A percentile compares a stretch with the other conserved stretches of the same genome.
phyloP scores from a whole-genome alignment of 2,888 invertebrate species.

The Rhamnusium bicolor region DNA sequence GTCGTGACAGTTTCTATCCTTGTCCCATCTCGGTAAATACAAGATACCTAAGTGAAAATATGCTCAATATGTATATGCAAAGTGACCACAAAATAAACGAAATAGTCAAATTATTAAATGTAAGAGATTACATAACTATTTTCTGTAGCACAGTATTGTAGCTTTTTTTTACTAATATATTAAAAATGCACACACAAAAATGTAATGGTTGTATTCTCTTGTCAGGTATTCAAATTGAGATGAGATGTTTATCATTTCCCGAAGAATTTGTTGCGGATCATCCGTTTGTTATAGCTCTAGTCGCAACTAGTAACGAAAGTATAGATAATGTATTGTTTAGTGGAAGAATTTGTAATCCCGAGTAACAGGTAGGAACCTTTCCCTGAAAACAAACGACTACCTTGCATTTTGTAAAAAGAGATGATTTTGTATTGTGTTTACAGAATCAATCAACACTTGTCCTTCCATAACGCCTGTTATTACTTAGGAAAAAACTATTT shows the following conservation, averaged over 20 bases:
- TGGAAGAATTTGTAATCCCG: slow-evolving; percentile 45
- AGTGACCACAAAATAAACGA: too few species aligned
- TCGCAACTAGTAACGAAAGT: slow-evolving; percentile 21
- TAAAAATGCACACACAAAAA: neutral
- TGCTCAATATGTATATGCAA: too few species aligned
- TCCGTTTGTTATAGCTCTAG: slow-evolving; percentile 43
- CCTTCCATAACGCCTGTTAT: neutral
- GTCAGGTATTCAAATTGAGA: slow-evolving; percentile 28
- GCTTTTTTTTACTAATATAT: neutral
- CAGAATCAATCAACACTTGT: neutral
- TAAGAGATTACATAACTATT: neutral
- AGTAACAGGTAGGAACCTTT: slow-evolving; percentile 25
- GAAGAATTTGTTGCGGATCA: slow-evolving; percentile 47
- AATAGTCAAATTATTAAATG: too few species aligned
- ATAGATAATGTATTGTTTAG: slow-evolving; percentile 37
- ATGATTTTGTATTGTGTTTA: neutral
- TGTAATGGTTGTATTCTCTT: slow-evolving; percentile 7
- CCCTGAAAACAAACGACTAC: neutral
- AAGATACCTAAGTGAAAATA: too few species aligned
- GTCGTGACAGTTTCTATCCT: too few species aligned
- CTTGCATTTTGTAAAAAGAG: neutral
- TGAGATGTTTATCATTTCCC: slow-evolving; percentile 19
- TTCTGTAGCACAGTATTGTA: neutral
- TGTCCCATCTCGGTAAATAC: too few species aligned
- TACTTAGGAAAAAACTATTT: too few species aligned